Conservation (phyloP, 2,888 invertebrate genomes). For the Apamea crenata region DNA sequence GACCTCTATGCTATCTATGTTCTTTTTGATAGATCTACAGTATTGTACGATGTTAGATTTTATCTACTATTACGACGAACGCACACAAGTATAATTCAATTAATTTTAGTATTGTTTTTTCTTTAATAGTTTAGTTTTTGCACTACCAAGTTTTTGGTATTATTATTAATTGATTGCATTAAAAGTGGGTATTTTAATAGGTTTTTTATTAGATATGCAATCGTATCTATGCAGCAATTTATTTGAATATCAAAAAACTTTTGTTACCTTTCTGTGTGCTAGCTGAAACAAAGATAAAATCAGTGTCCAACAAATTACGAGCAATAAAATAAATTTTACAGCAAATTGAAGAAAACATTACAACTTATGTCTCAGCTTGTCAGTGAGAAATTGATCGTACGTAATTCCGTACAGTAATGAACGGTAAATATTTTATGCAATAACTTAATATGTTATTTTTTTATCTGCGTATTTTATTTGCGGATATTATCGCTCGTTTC, state of each 20-base stretch:
- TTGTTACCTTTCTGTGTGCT: not conserved
- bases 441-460: constrained; percentile 37
- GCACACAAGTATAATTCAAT: not conserved
- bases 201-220: not conserved
- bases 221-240: not conserved
- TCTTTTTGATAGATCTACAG: not conserved
- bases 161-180: not conserved
- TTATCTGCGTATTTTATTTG: constrained; percentile 36
- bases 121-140: not conserved
- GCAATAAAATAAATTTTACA: constrained; percentile 15
- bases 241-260: constrained; percentile 1
- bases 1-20: too few species aligned
- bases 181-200: not conserved
- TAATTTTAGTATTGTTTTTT: not conserved
- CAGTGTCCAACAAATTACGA: not conserved
- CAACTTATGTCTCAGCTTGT: constrained; percentile 10
- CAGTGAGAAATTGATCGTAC: constrained; percentile 33
- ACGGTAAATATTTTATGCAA: constrained; percentile 32
- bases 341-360: constrained; percentile 23
- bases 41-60: not conserved
- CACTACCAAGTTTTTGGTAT: not conserved
- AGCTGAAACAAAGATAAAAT: constrained; percentile 3
- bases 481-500: constrained; percentile 32
- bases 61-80: too few species aligned
- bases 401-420: constrained; percentile 24